Percentiles rank a stretch among this genome's conserved stretches.
Conservation (phyloP, 2,113 vertebrate genomes). For the Grammomys dolichurus region DNA sequence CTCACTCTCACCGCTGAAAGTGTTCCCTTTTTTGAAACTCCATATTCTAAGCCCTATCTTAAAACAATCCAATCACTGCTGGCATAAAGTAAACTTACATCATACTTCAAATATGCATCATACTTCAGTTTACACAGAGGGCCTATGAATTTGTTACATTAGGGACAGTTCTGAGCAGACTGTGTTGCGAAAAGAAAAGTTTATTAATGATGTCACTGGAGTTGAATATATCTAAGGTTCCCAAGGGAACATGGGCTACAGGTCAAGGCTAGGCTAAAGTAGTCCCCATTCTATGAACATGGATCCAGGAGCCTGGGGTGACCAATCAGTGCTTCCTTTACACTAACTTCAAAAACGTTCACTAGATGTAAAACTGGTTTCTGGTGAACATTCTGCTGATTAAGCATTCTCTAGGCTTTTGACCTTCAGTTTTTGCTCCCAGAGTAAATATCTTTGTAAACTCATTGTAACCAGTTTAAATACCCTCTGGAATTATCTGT, state of each 20-base stretch:
- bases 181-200: background rate
- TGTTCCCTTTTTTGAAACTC: background rate
- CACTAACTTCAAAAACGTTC: background rate
- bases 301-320: background rate
- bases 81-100: background rate
- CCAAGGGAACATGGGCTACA: no score
- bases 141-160: background rate
- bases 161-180: background rate
- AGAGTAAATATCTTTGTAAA: background rate
- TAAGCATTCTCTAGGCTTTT: background rate
- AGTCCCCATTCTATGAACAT: background rate
- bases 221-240: background rate
- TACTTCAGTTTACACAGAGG: background rate
- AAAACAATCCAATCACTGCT: background rate
- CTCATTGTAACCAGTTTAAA: background rate
- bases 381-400: background rate
- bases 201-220: background rate
- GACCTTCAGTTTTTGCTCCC: background rate
- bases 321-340: background rate
- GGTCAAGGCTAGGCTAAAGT: background rate
- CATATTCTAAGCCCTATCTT: background rate
- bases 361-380: background rate
- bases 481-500: background rate
- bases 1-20: background rate
- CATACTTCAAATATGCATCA: no score